Evolutionary conservation across 2,797 vertebrate genomes (phyloP), one percentile per base, ranked within the genome.

Genomic region (Periparus ater): DNA sequence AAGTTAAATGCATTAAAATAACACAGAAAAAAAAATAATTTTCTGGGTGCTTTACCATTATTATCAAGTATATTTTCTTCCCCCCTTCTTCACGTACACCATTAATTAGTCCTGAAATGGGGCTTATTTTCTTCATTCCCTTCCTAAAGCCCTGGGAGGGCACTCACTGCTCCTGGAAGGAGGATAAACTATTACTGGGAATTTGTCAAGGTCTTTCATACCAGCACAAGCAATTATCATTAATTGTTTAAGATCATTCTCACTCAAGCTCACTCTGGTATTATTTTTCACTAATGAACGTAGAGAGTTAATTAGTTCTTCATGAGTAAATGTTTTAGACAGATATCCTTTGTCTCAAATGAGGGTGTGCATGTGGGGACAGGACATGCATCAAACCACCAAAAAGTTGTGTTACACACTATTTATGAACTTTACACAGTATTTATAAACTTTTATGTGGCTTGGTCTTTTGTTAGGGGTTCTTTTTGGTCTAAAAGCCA

Each of bases 231-330:
- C 50, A 87, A 92, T 96, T 92, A 89, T 67, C 55, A 34, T 67
- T 50, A 90, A 84, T 95, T 51, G 67, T 68, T 87, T 63, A 72
- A 85, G 92, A 88, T 88, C 67, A 53, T 40, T 72, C 65, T 60
- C 18, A 23, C 54, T 91, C 82, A 61, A 65, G 85, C 86, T 94
- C 72, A 65, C 34, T 50, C 68, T 42, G 76, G 38, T 70, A 17
- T 87, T 93, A 81, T 87, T 87, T 89, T 58, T 82, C 44, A n/a
- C 82, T 91, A 87, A 92, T 87, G 94, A 61, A 93, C 51, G n/a
- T 6, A 42, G 85, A 66, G 66, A 67, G 66, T 81, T 90, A 80
- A 80, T 93, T 76, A 81, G 62, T 38, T 73, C 40, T 53, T 68
- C 66, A n/a, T 63, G 86, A 18, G 29, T 34, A 66, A 90, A 81